phyloP scores from a whole-genome alignment of 2,888 invertebrate genomes.

The Candidula unifasciata region DNA sequence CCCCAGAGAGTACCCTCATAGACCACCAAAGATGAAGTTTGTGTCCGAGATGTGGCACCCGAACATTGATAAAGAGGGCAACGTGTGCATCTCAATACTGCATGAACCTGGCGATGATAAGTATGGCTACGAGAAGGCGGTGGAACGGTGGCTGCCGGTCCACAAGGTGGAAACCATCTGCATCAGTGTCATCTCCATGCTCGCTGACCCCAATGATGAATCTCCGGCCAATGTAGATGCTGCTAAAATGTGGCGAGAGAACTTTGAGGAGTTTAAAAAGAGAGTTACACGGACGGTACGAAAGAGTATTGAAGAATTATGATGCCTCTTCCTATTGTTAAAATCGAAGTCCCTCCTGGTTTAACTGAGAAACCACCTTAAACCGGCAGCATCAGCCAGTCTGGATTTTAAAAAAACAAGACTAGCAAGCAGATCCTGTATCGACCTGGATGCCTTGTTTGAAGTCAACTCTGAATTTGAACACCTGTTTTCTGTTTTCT shows the following conservation, averaged over 20 bases:
- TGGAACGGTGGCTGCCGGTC: constrained; percentile 98
- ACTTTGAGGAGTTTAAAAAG: constrained; percentile 97
- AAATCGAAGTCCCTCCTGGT: constrained; percentile 25
- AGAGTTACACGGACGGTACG: constrained; percentile 98
- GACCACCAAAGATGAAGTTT: constrained; percentile 99
- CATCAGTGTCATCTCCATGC: constrained; percentile 99
- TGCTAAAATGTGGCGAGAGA: constrained; percentile 99
- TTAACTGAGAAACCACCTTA: constrained; percentile 17
- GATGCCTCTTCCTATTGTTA: constrained; percentile 45
- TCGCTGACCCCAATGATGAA: constrained; percentile 99
- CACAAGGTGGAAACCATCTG: constrained; percentile 99
- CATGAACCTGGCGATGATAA: constrained; percentile 99
- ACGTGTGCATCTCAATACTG: constrained; percentile 98
- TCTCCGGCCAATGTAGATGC: constrained; percentile 99
- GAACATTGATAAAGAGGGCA: constrained; percentile 97
- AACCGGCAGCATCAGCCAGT: constrained; percentile 18
- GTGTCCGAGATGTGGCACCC: constrained; percentile 99
- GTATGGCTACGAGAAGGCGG: constrained; percentile 98
- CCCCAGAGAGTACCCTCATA: constrained; percentile 98
- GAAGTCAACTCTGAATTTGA: too few species aligned
- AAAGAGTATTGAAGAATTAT: constrained; percentile 91
- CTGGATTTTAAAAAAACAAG: too few species aligned
- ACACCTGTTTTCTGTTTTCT: too few species aligned
- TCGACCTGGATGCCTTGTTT: too few species aligned
- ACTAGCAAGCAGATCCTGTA: too few species aligned